Evolutionary conservation across 2,888 invertebrate species (phyloP), one percentile per base, ranked within the genome.

Genomic region (Drosophila yooni): DNA sequence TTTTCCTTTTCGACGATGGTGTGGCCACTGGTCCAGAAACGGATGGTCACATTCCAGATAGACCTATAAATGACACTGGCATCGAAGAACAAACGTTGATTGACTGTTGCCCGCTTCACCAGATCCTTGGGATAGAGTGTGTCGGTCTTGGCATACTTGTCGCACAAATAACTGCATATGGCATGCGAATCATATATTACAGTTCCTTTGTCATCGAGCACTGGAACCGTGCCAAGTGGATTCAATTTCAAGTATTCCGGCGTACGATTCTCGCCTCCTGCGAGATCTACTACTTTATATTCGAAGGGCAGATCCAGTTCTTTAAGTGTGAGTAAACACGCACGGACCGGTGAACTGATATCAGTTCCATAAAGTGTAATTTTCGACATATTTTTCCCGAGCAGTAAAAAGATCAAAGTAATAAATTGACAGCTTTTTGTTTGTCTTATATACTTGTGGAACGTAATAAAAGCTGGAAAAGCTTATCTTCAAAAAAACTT

Each of bases 301-400:
- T 95, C 94, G 11, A 54, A 79, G 0, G 71, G 67, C 25, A 96
- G 91, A 0, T 94, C 95, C 13, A 96, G 74, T 27, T 94, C 95
- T 69, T 95, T 95, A 3, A 95, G 95, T 0, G 94, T 93, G 48
- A 96, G 91, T 36, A 94, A 92, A 18, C 95, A 95, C 0, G 94
- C 92, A 13, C 95, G 94, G 91, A 95, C 95, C 11, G 96, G 95
- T 0, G 95, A 93, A 78, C 95, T 95, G 7, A 79, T 7, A 27
- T 81, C 74, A 25, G 71, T 21, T 15, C 91, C 91, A 68, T 90
- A 91, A 0, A 91, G 63, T 25, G 84, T 46, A 10, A 81, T 51
- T 57, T 75, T 72, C 8, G 78, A 56, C 83, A 83, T 85, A 13
- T 53, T 53, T n/a, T 3, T 43, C 31, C n/a, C 1, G 10, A 2